phyloP scores from a whole-genome alignment of 2,888 invertebrate species.

The Cotesia congregata region DNA sequence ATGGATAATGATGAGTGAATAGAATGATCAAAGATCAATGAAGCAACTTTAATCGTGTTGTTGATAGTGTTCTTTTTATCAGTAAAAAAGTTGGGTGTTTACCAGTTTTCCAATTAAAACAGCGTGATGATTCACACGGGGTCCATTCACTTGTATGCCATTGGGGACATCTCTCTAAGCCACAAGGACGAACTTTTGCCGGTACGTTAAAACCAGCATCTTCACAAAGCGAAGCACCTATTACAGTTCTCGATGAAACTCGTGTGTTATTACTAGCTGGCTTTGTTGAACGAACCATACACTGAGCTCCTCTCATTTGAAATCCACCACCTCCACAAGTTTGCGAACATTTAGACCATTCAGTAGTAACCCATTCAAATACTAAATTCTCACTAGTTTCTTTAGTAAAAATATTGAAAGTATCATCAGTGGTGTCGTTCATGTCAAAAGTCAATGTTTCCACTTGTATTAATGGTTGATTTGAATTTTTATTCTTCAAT shows the following conservation, averaged over 20 bases:
- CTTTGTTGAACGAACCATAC: slow-evolving; percentile 76
- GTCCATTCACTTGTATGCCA: slow-evolving; percentile 83
- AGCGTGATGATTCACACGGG: slow-evolving; percentile 80
- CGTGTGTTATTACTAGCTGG: slow-evolving; percentile 64
- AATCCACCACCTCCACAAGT: slow-evolving; percentile 84
- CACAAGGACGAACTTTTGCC: slow-evolving; percentile 77
- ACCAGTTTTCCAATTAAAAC: slow-evolving; percentile 82
- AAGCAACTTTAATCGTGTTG: not conserved
- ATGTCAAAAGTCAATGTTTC: slow-evolving; percentile 61
- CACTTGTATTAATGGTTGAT: slow-evolving; percentile 35
- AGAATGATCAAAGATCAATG: not conserved
- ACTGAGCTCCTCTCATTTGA: slow-evolving; percentile 79
- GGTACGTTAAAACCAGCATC: slow-evolving; percentile 80
- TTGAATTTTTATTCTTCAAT: slow-evolving; percentile 38
- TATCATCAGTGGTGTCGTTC: slow-evolving; percentile 64
- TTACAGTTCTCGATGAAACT: slow-evolving; percentile 65
- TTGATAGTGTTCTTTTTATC: not conserved
- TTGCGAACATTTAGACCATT: slow-evolving; percentile 90
- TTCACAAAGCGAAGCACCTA: slow-evolving; percentile 78
- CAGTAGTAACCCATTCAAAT: slow-evolving; percentile 85
- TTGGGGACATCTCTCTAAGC: slow-evolving; percentile 78
- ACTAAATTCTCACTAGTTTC: slow-evolving; percentile 69
- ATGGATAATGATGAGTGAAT: not conserved
- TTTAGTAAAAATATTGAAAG: slow-evolving; percentile 61
- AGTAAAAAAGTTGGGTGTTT: slow-evolving; percentile 39